Base-by-base conservation (phyloP, 2,113 vertebrate genomes). In the Abramis brama region DNA sequence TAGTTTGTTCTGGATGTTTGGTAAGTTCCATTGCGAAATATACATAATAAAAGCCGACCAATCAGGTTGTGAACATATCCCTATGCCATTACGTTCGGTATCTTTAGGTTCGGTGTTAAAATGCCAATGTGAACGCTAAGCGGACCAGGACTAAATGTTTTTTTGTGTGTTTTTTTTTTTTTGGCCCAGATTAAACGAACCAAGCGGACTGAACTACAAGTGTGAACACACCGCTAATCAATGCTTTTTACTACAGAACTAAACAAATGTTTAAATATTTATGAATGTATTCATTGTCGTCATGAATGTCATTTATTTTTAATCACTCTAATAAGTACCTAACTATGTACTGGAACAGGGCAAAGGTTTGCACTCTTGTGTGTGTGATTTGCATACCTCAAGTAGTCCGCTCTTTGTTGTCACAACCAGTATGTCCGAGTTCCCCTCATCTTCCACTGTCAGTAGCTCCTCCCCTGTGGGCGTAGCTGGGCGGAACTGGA, bases 351-450 rank as follows among this genome's bases (percentile, higher is more conserved):
- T 70, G 33, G 68, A 70, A 21, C 33, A 70, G 21, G 36, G 33
- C 68, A 39, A 10, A 10, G 33, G 4, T 70, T 23, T 39, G 7
- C 10, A 5, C 1, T 21, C 33, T 21, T 39, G 33, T 39, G 1
- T 39, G 19, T 70, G 33, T 39, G 33, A 70, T 70, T 70, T 62
- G 30, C 15, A 1, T 94, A 99, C 98, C 97, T 99, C 97, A 68
- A 99, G 95, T 86, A 99, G 95, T 85, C 97, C 96, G 39, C 96
- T 96, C 93, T 99, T 99, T 82, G 98, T 98, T 81, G 97, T 99
- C 91, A 99, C 97, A 70, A 99, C 98, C 91, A 99, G 93, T 93
- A 99, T 99, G 90, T 99, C 98, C 1, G 97, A 99, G 94, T 96
- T 98, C 86, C 96, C 96, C 92, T 99, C 98, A 87, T 99, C 98